Evolutionary conservation across 2,797 vertebrate genomes (phyloP), one percentile per base, ranked within the genome.

Genomic region (Nannoperca obscura): DNA sequence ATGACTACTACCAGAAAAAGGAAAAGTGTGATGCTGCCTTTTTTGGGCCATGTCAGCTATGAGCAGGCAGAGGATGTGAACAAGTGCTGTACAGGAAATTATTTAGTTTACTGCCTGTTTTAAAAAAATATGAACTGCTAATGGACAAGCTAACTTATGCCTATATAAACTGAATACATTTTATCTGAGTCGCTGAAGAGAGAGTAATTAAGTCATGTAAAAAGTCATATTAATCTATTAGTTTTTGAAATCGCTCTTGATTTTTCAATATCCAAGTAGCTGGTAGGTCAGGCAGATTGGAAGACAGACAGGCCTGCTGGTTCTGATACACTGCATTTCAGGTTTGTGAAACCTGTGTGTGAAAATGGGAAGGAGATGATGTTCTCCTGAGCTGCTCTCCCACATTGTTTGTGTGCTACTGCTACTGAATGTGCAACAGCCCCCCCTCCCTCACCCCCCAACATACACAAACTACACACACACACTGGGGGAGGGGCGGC

Each of bases 131-230:
- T 58, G 49, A 87, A 88, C 90, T 80, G 86, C 90, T 91, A 88
- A 89, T 83, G 80, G 89, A 91, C 84, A 90, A 90, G 86, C 69
- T 92, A 90, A 88, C 70, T 69, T 90, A 92, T 91, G 90, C 89
- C 88, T 91, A 90, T 94, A 86, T 92, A 91, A 92, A 91, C 89
- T 84, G 80, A 91, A 90, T 83, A 92, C 90, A 91, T 94, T 89
- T 90, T 90, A 91, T 89, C 88, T 80, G 72, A 88, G 81, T 88
- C 87, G 91, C 89, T 68, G 79, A 89, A 88, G 87, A 91, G 82
- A 92, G 76, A 87, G 67, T 92, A 91, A 93, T 89, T 90, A 92
- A 89, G 83, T 91, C 70, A 75, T 92, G 89, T 95, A 93, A 90
- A 88, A 89, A 90, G 63, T 90, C 76, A 87, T 90, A 88, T 84